Base-by-base conservation (phyloP, 1,140 invertebrate genomes). In the Lucilia cuprina region DNA sequence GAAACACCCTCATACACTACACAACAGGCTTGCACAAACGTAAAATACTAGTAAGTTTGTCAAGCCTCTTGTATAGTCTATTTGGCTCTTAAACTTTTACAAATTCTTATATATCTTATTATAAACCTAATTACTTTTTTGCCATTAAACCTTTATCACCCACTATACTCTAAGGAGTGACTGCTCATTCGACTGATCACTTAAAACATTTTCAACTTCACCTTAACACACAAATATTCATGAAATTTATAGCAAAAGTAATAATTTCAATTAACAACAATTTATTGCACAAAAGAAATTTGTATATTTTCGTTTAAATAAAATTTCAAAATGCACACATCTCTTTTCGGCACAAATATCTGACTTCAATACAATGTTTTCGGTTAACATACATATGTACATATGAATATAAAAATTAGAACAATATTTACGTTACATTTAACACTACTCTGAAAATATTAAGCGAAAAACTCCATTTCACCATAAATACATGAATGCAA, bases 201-300 rank as follows among this genome's bases (percentile, higher is more conserved):
- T 78, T 78, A 41, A 47, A 49, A 19, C 12, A 14, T 49, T 49
- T 12, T 49, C 21, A 70, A 70, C 34, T 78, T 50, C 41, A 25
- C 19, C 41, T 80, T 49, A 80, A 10, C 7, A 70, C 25, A 65
- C 17, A 55, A 55, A 55, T 12, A 55, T 17, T n/a, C 50, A 55
- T 55, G 19, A 49, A 80, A 49, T 80, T 49, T 80, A 80, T 21
- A 35, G 77, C 9, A 50, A 50, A 49, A 25, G 47, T 21, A 80
- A 80, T 80, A 19, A 80, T 80, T 80, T 80, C 77, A 80, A 80
- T 80, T 80, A 49, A 80, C 41, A 80, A 25, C 77, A 80, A 80
- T 80, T 80, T 80, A 80, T 80, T 50, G 77, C 75, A 41, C n/a
- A 2, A 78, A 78, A 35, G n/a, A 41, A 74, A 78, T 19, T 78